These are phyloP conservation scores for Stegodyphus mimosarum DNA, from an alignment of 1,140 invertebrate genomes.

Conservation along the genomic window DNA sequence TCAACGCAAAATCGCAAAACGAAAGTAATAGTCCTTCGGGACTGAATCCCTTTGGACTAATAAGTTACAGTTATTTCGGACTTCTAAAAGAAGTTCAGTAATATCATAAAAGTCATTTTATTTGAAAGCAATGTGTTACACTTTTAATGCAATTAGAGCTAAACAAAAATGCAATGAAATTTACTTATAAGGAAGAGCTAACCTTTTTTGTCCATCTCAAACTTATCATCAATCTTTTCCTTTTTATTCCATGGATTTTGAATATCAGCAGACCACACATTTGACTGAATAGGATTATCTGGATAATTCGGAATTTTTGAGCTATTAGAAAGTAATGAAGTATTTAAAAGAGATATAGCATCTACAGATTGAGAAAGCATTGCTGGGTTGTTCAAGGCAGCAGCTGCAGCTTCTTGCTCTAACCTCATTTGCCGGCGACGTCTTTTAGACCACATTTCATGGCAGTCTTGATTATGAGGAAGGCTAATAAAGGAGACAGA, in stretches of 20 bases:
- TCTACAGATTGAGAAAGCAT: constrained; percentile 22
- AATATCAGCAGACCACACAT: constrained; percentile 1
- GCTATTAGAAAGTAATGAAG: neutral
- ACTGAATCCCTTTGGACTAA: no score
- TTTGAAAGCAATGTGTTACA: no score
- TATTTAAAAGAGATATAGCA: neutral
- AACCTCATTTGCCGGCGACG: constrained; percentile 82
- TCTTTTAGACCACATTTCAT: constrained; percentile 98
- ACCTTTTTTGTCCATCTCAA: constrained; percentile 29
- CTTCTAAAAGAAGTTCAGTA: no score
- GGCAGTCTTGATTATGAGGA: constrained; percentile 97
- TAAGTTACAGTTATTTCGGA: no score
- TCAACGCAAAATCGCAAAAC: no score
- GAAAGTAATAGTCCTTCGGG: no score
- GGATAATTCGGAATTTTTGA: constrained; percentile 20
- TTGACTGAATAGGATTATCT: constrained; percentile 3
- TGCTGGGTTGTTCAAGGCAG: constrained; percentile 10
- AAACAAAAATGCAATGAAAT: no score
- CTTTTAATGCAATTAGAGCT: no score
- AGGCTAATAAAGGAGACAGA: constrained; percentile 49
- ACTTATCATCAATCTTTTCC: constrained; percentile 43
- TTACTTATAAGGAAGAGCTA: neutral
- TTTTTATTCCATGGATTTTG: constrained; percentile 34
- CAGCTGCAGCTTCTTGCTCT: constrained; percentile 74
- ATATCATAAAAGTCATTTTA: no score